Evolutionary conservation across 2,888 invertebrate genomes (phyloP).

Genomic region (Cantharis lateralis): DNA sequence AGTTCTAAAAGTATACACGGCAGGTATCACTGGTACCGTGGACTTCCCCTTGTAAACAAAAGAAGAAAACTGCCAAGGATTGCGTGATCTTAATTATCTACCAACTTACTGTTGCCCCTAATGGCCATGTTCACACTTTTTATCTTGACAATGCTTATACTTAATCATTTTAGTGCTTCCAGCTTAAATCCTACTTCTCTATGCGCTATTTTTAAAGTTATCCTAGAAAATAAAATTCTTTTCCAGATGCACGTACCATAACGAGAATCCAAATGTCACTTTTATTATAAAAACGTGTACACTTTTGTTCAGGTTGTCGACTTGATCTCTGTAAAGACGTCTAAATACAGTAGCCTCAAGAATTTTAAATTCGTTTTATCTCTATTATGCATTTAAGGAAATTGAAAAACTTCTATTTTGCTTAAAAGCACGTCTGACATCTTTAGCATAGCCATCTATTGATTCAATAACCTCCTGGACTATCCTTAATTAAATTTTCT

Average conservation of each 20-base stretch:
- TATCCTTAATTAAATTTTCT: neutral
- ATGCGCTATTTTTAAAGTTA: neutral
- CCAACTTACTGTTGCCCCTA: neutral
- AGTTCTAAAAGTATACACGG: neutral
- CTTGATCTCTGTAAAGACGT: neutral
- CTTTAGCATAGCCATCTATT: neutral
- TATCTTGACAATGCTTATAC: neutral
- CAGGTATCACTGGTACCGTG: constrained; percentile 9
- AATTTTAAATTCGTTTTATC: neutral
- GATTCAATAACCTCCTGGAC: neutral
- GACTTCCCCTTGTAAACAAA: neutral
- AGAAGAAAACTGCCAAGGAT: neutral
- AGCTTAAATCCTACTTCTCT: neutral
- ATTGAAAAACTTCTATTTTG: neutral
- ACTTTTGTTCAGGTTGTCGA: neutral
- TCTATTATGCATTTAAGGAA: neutral
- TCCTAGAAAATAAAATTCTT: neutral
- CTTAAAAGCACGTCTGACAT: neutral
- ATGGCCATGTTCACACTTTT: neutral
- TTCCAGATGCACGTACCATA: neutral
- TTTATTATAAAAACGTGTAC: neutral
- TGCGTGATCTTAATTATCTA: neutral
- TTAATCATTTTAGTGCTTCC: neutral
- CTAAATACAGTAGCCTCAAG: neutral
- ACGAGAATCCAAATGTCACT: neutral